phyloP scores from a whole-genome alignment of 2,888 invertebrate genomes.

The Strigamia maritima region DNA sequence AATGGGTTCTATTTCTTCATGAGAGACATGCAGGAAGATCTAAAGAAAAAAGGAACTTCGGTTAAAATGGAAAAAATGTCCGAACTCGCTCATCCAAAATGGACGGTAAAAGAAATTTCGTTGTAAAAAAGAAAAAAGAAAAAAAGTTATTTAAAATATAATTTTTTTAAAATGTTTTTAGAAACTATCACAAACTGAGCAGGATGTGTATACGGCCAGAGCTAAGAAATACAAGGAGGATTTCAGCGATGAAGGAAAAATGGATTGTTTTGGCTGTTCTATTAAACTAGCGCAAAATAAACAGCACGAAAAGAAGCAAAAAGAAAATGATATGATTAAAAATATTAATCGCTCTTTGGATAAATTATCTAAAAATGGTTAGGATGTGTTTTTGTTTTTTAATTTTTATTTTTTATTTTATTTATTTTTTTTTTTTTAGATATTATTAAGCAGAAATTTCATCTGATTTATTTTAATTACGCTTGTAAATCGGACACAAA shows the following conservation, averaged over 20 bases:
- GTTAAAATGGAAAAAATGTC: not conserved
- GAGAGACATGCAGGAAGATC: not conserved
- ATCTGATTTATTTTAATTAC: slow-evolving; percentile 48
- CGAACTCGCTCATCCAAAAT: not conserved
- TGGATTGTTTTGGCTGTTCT: not conserved
- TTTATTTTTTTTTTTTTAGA: not conserved
- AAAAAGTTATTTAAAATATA: not conserved
- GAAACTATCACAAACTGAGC: not conserved
- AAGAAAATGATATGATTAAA: not conserved
- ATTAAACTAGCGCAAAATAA: not conserved
- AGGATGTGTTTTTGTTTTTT: not conserved
- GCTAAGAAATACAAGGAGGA: slow-evolving; percentile 25
- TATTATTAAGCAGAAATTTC: slow-evolving; percentile 42
- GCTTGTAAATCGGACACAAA: slow-evolving; percentile 47
- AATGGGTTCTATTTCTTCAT: slow-evolving; percentile 24
- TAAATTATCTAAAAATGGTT: not conserved
- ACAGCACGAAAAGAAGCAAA: not conserved
- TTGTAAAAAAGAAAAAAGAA: not conserved
- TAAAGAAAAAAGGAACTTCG: not conserved
- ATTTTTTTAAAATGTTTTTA: not conserved
- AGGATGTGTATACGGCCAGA: not conserved
- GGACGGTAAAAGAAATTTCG: not conserved
- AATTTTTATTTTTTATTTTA: not conserved
- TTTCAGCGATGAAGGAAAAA: not conserved
- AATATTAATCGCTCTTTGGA: not conserved